Base-by-base conservation (phyloP, 2,888 invertebrate species). In the Agriopis marginaria region DNA sequence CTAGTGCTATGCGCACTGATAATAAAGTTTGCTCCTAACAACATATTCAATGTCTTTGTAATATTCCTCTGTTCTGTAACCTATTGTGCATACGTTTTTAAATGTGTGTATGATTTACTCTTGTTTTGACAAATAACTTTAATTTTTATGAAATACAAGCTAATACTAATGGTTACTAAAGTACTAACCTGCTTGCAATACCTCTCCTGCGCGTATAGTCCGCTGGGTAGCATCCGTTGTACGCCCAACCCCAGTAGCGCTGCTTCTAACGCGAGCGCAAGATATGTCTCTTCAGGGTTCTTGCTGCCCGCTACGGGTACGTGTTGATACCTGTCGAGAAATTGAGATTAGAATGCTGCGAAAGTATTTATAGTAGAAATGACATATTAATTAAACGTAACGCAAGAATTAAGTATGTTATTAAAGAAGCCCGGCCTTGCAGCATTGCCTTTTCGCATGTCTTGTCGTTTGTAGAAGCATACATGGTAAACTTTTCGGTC, bases 171-270 rank as follows among this genome's bases (percentile, higher is more conserved):
- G 14, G 5, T 6, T 5, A 14, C 3, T 14, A 17, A 8, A 42
- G 17, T 17, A 17, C 75, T 70, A 42, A 91, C 92, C 90, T 92
- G 92, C 75, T 93, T 94, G 73, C 93, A 93, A 71, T 94, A 93
- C 72, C 93, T 81, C 80, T 95, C 96, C 91, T 97, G 97, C 61
- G 97, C 97, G 86, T 97, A 97, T 3, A 97, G 90, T 2, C 97
- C 97, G 51, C 96, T 95, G 0, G 97, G 97, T 95, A 97, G 95
- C 85, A 97, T 95, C 72, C 97, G 90, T 84, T 97, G 97, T 80
- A 97, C 97, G 0, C 97, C 97, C 11, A 98, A 90, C 0, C 97
- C 97, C 40, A 97, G 95, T 0, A 97, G 92, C 0, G 97, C 97
- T 0, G 97, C 97, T 87, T 97, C 97, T 71, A 97, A 91, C 14